phyloP scores from a whole-genome alignment of 2,888 invertebrate genomes.

The Cryptus armator region DNA sequence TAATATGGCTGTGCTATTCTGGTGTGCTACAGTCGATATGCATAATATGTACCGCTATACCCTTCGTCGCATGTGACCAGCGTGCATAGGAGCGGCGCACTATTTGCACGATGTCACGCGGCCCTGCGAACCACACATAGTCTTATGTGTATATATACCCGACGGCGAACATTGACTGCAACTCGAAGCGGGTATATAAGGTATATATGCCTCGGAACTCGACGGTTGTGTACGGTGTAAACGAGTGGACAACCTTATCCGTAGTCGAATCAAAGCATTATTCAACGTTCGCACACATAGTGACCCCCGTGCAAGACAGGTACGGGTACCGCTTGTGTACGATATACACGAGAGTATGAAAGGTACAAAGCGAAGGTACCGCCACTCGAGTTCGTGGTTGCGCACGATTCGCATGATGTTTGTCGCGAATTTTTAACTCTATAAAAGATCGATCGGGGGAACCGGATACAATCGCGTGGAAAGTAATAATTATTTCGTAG shows the following conservation, averaged over 20 bases:
- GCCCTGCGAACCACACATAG: slow-evolving; percentile 25
- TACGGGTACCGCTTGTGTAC: not conserved
- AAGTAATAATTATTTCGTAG: slow-evolving; percentile 19
- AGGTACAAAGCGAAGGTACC: not conserved
- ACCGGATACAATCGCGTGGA: not conserved
- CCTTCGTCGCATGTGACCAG: slow-evolving; percentile 48
- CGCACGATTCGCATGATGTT: slow-evolving; percentile 14
- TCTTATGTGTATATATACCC: slow-evolving; percentile 8
- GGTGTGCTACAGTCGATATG: not conserved
- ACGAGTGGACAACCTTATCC: slow-evolving; percentile 64
- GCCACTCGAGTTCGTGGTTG: not conserved
- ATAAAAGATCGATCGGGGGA: slow-evolving; percentile 1
- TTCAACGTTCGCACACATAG: slow-evolving; percentile 52
- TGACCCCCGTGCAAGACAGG: slow-evolving; percentile 9
- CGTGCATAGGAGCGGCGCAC: slow-evolving; percentile 44
- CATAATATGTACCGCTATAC: slow-evolving; percentile 14
- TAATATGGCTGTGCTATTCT: not conserved
- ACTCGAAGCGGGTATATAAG: slow-evolving; percentile 26
- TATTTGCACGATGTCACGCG: slow-evolving; percentile 65
- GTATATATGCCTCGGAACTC: not conserved
- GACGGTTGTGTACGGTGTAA: slow-evolving; percentile 58
- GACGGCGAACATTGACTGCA: slow-evolving; percentile 19
- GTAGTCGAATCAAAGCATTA: slow-evolving; percentile 61
- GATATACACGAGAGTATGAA: slow-evolving; percentile 19
- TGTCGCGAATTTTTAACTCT: slow-evolving; percentile 29